Base-by-base conservation (phyloP, 1,140 invertebrate species). In the Spodoptera frugiperda region DNA sequence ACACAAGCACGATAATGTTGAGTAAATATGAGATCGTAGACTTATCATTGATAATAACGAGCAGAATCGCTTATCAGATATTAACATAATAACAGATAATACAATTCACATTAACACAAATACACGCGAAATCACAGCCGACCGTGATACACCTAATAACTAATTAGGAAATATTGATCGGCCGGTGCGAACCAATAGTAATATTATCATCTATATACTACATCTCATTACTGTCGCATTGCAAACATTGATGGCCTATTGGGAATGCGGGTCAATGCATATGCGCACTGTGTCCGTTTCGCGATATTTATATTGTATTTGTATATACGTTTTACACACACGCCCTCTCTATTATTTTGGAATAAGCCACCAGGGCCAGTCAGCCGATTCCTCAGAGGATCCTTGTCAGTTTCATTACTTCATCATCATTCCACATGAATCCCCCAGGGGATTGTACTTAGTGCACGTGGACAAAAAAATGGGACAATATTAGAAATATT, bases 131-230 rank as follows among this genome's bases (percentile, higher is more conserved):
- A 74, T 49, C 71, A 77, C 44, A 51, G 19, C 15, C 49, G 48
- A 49, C 14, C 54, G 19, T 55, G 44, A 63, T 57, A 67, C 39
- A 76, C 17, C 51, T 72, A 78, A 75, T 70, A 55, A 74, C 72
- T 91, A 91, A 92, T 91, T 91, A 85, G 90, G 74, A 84, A 85
- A 84, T 92, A 93, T 92, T 89, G 89, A 93, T 91, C 90, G 84
- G 79, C 84, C 82, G 84, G 85, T 79, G 78, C 78, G 81, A 53
- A 48, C 55, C 84, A 83, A 85, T 80, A 77, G 79, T 84, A 82
- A 78, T 85, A 85, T 88, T 87, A 85, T 85, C 78, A 78, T 80
- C 80, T 80, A 85, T 78, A 86, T 80, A 78, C 77, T 78, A 83
- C 87, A 91, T 88, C 88, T 89, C 90, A 91, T 91, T 89, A 91